Conservation (phyloP, 1,140 invertebrate genomes). For the Anoplophora glabripennis region DNA sequence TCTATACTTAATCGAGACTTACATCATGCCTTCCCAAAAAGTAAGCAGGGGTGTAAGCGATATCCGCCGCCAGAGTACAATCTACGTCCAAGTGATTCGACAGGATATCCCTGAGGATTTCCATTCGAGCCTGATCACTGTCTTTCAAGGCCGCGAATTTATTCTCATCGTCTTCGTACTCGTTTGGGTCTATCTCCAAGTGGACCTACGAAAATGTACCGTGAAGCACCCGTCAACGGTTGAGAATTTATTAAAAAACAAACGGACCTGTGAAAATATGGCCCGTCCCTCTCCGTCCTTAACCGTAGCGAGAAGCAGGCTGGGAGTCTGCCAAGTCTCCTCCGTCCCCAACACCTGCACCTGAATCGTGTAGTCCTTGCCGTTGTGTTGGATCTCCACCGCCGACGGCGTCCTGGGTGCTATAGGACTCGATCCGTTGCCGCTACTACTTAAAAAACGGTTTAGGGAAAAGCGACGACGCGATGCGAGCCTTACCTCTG, state of each 20-base stretch:
- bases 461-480: not conserved
- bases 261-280: constrained; percentile 76
- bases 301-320: constrained; percentile 69
- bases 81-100: constrained; percentile 67
- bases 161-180: constrained; percentile 64
- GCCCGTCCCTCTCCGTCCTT: constrained; percentile 63
- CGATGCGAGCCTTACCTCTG: constrained; percentile 21
- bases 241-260: too few relatives aligned
- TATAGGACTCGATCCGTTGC: constrained; percentile 44
- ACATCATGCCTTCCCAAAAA: constrained; percentile 78
- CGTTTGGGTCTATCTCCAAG: constrained; percentile 61
- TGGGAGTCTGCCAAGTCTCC: constrained; percentile 81
- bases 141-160: constrained; percentile 60
- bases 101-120: constrained; percentile 75
- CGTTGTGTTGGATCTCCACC: constrained; percentile 63
- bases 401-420: constrained; percentile 55
- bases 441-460: constrained; percentile 18
- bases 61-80: constrained; percentile 51
- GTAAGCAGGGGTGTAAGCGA: constrained; percentile 64
- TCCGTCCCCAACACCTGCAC: constrained; percentile 76
- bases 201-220: constrained; percentile 54
- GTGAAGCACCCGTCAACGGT: not conserved
- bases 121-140: constrained; percentile 65
- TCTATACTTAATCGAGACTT: too few relatives aligned
- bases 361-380: constrained; percentile 65